phyloP scores from a whole-genome alignment of 2,797 vertebrate species.

The Microtus californicus region DNA sequence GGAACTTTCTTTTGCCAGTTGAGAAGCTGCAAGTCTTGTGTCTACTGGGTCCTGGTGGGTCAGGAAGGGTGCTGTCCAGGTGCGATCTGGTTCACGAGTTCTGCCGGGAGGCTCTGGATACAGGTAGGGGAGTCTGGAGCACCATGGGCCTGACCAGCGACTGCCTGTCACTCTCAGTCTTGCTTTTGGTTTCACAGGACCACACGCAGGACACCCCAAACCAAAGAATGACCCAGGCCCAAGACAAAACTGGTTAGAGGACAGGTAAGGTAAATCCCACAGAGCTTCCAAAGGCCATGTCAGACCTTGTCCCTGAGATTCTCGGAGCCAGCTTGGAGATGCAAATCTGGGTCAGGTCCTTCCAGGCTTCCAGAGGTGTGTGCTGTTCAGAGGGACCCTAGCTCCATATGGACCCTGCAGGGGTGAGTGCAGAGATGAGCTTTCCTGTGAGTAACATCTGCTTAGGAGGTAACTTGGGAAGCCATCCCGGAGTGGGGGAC shows the following conservation, averaged over 20 bases:
- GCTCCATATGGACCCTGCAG: accelerated
- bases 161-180: background rate
- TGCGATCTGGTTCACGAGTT: constrained; percentile 69
- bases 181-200: background rate
- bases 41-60: constrained; percentile 70
- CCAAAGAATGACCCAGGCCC: background rate
- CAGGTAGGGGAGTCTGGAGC: constrained; percentile 79
- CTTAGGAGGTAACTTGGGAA: background rate
- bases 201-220: background rate
- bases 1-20: constrained; percentile 53
- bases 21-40: constrained; percentile 66
- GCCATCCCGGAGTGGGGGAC: accelerated
- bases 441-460: background rate
- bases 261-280: background rate
- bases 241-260: background rate
- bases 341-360: background rate
- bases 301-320: background rate
- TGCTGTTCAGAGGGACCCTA: background rate
- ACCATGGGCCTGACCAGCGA: constrained; percentile 59
- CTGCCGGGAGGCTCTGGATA: constrained; percentile 77
- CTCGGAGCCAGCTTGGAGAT: background rate
- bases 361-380: background rate
- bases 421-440: background rate
- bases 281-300: background rate
- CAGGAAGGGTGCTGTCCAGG: constrained; percentile 66